Percentiles rank a stretch among this genome's conserved stretches.
phyloP scores from a whole-genome alignment of 2,888 invertebrate species.

The Rambutsinella grinnellia region DNA sequence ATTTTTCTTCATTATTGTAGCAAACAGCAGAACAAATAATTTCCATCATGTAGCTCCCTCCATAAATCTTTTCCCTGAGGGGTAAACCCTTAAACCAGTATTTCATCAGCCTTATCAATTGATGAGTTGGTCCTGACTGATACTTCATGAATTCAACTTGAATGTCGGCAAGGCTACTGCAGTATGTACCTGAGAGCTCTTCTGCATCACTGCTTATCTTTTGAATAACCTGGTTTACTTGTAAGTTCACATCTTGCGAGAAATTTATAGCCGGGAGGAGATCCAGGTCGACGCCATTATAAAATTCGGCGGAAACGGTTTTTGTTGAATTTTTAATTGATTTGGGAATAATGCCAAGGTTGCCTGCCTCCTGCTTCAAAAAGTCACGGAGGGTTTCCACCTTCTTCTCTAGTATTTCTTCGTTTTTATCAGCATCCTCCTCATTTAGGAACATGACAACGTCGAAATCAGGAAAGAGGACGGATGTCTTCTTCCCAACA shows the following conservation, averaged over 20 bases:
- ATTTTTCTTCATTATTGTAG: no score
- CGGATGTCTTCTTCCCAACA: conserved; percentile 43
- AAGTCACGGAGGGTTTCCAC: conserved; percentile 15
- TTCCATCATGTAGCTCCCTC: conserved; percentile 31
- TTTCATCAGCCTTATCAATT: conserved; percentile 13
- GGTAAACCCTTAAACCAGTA: conserved; percentile 30
- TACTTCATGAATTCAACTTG: conserved; percentile 14
- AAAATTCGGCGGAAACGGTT: conserved; percentile 15
- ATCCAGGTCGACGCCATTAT: conserved; percentile 39
- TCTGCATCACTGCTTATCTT: not conserved
- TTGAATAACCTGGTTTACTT: not conserved
- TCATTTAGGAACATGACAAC: conserved; percentile 34
- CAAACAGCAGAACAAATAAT: conserved; percentile 22
- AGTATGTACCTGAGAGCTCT: not conserved
- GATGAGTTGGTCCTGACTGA: conserved; percentile 7
- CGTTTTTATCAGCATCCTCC: no score
- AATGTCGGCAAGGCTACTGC: not conserved
- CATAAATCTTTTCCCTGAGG: conserved; percentile 14
- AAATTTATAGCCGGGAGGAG: conserved; percentile 37
- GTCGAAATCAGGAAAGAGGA: conserved; percentile 44
- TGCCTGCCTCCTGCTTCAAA: not conserved
- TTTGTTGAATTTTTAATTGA: not conserved
- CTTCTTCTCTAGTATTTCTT: not conserved
- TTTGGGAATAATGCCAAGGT: not conserved
- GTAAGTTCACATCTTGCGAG: not conserved